Conservation (phyloP, 2,888 invertebrate genomes). For the Drosophila mayaguana region DNA sequence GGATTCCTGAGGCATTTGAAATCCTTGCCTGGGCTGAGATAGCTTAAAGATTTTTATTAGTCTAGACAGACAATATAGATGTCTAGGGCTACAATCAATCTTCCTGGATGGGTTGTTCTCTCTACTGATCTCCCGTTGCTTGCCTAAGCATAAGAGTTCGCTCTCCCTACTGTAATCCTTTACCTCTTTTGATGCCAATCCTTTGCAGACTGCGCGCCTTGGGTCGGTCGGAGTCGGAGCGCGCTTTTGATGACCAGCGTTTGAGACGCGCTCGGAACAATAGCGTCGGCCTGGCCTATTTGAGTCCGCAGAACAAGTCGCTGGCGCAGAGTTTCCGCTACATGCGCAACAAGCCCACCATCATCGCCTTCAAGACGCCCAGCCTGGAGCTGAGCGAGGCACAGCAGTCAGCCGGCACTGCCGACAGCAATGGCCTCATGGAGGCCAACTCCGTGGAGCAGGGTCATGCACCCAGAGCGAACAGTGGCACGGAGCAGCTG, state of each 20-base stretch:
- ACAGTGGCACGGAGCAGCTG: slow-evolving; percentile 40
- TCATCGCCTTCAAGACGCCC: slow-evolving; percentile 94
- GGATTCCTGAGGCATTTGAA: background rate
- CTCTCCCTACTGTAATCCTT: background rate
- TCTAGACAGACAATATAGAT: too few species aligned
- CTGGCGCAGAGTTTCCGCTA: slow-evolving; percentile 95
- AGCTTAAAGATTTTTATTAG: too few species aligned
- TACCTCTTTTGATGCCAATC: background rate
- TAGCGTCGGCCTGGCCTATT: slow-evolving; percentile 89
- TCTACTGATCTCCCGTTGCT: background rate
- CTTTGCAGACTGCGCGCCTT: slow-evolving; percentile 68
- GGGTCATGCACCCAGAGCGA: slow-evolving; percentile 85
- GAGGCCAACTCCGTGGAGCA: slow-evolving; percentile 83
- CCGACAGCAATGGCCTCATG: slow-evolving; percentile 34
- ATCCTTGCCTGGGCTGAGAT: too few species aligned
- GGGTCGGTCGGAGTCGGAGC: slow-evolving; percentile 91
- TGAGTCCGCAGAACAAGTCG: slow-evolving; percentile 92
- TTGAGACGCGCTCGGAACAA: slow-evolving; percentile 88
- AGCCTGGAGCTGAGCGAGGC: slow-evolving; percentile 90
- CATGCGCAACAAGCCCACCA: slow-evolving; percentile 94
- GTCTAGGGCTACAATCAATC: too few species aligned
- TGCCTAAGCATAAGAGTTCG: too few species aligned
- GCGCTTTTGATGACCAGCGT: slow-evolving; percentile 89
- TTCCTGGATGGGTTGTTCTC: background rate
- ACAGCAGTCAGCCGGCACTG: slow-evolving; percentile 86